phyloP scores from a whole-genome alignment of 2,888 invertebrate genomes.

The Colostygia pectinataria region DNA sequence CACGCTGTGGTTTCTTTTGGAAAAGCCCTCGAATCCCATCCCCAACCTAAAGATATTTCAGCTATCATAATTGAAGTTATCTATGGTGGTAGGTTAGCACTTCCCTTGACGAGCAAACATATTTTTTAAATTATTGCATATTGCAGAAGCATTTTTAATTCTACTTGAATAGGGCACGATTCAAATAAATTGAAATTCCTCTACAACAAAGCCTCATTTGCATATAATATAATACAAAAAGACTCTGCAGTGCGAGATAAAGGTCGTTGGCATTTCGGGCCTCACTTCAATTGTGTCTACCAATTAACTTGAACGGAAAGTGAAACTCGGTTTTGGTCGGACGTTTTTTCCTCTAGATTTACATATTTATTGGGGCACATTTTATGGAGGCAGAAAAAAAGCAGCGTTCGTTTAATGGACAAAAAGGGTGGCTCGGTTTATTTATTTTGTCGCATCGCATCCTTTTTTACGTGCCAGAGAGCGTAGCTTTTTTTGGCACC shows the following conservation, averaged over 20 bases:
- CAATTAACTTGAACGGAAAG: slow-evolving; percentile 76
- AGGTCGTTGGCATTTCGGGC: slow-evolving; percentile 59
- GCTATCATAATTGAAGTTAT: no score
- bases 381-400: slow-evolving; percentile 78
- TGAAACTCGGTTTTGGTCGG: slow-evolving; percentile 65
- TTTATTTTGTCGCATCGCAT: slow-evolving; percentile 83
- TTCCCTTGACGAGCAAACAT: no score
- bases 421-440: slow-evolving; percentile 81
- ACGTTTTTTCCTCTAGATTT: slow-evolving; percentile 74
- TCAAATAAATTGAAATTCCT: slow-evolving; percentile 18
- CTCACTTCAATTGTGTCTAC: slow-evolving; percentile 59
- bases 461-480: slow-evolving; percentile 80
- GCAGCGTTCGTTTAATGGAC: slow-evolving; percentile 79
- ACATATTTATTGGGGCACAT: slow-evolving; percentile 83
- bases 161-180: slow-evolving; percentile 1
- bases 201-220: slow-evolving; percentile 39
- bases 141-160: no score
- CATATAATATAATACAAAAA: slow-evolving; percentile 42
- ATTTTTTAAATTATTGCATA: no score
- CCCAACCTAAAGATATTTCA: no score
- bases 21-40: no score
- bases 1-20: no score
- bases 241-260: slow-evolving; percentile 48
- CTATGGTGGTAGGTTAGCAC: no score
- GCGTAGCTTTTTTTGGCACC: slow-evolving; percentile 73